Percentiles rank a stretch among this genome's conserved stretches.
phyloP scores from a whole-genome alignment of 1,140 invertebrate species.

The Drosophila aff. region DNA sequence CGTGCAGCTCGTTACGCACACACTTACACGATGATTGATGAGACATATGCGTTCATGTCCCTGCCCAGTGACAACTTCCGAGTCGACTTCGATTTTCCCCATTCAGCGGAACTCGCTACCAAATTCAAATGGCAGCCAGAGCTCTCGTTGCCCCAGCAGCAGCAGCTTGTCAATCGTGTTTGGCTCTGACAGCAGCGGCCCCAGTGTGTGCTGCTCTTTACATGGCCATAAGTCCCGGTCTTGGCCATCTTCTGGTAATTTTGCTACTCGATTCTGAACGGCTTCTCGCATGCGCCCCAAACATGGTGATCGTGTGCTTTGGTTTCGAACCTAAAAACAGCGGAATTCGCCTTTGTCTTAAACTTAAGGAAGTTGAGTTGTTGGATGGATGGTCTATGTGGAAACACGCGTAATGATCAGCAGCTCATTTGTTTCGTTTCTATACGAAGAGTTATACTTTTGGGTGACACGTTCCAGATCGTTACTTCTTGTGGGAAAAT shows the following conservation, averaged over 20 bases:
- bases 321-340: constrained; percentile 30
- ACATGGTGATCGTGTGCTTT: constrained; percentile 43
- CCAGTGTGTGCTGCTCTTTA: constrained; percentile 33
- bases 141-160: constrained; percentile 36
- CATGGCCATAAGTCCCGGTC: constrained; percentile 59
- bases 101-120: constrained; percentile 47
- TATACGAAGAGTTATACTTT: constrained; percentile 3
- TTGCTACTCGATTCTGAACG: constrained; percentile 28
- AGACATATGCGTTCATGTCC: constrained; percentile 40
- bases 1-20: constrained; percentile 50
- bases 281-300: constrained; percentile 46
- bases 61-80: constrained; percentile 56
- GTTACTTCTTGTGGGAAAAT: constrained; percentile 7
- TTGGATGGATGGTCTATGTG: constrained; percentile 16
- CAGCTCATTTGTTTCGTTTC: constrained; percentile 4
- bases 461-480: constrained; percentile 12
- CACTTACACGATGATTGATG: constrained; percentile 51
- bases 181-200: constrained; percentile 43
- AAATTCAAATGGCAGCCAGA: constrained; percentile 24
- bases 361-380: constrained; percentile 27
- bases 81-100: constrained; percentile 36
- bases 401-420: constrained; percentile 32
- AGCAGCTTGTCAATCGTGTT: constrained; percentile 57
- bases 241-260: constrained; percentile 48
- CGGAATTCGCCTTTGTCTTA: constrained; percentile 40